These are phyloP conservation scores for Halocynthia aurantium DNA, from an alignment of 23 tunicate genomes.

Conservation along the genomic window DNA sequence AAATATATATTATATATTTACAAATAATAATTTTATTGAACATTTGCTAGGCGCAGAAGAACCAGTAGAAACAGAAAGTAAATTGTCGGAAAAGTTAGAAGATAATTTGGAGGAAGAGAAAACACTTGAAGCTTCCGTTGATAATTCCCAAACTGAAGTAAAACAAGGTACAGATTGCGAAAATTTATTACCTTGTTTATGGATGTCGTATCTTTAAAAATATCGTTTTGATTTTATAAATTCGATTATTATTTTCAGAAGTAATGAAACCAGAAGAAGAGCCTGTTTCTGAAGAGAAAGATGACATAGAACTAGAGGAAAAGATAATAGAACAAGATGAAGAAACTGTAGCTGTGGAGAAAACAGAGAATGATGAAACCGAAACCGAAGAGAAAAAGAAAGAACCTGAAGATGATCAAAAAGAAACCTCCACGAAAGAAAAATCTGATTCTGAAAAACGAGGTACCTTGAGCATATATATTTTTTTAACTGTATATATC, in stretches of 20 bases:
- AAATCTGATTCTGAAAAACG: not conserved
- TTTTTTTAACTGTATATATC: not conserved
- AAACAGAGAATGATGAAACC: not conserved
- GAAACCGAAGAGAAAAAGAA: constrained; percentile 1
- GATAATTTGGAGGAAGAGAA: too few relatives aligned
- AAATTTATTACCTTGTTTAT: too few relatives aligned
- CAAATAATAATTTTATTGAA: too few relatives aligned
- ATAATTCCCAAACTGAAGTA: too few relatives aligned
- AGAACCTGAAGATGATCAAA: constrained; percentile 2
- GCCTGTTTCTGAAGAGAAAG: constrained; percentile 4
- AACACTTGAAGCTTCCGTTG: too few relatives aligned
- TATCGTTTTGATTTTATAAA: not conserved
- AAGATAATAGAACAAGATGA: constrained; percentile 8
- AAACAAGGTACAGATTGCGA: too few relatives aligned
- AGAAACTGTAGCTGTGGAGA: not conserved
- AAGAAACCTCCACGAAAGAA: constrained; percentile 3
- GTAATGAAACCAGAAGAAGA: not conserved
- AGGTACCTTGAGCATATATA: not conserved
- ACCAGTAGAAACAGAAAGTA: too few relatives aligned
- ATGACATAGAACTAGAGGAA: constrained; percentile 7
- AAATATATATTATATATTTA: too few relatives aligned
- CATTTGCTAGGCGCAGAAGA: too few relatives aligned
- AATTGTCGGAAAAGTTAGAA: too few relatives aligned
- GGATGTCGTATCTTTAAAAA: too few relatives aligned
- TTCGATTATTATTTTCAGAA: not conserved